Percentiles rank a stretch among this genome's conserved stretches.
Evolutionary conservation across 2,113 vertebrate species (phyloP).

Genomic region (Guaruba guarouba): DNA sequence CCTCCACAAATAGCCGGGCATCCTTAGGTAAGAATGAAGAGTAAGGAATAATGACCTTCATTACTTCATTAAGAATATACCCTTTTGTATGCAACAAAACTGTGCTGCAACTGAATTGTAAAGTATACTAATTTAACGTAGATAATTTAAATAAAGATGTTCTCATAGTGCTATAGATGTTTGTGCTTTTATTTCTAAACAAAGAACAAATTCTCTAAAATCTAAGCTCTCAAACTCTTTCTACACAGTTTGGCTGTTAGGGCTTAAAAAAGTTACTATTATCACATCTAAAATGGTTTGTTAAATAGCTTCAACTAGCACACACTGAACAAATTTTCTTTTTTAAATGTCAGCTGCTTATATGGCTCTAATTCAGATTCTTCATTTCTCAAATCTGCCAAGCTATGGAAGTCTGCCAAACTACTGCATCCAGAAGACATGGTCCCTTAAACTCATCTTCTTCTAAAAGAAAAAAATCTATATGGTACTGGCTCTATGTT

Average conservation of each 20-base stretch:
- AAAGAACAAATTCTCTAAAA: neutral
- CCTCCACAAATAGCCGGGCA: neutral
- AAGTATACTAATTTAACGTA: neutral
- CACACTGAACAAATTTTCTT: accelerated
- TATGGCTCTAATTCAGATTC: neutral
- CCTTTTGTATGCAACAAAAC: neutral
- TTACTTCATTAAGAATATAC: neutral
- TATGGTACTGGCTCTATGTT: neutral
- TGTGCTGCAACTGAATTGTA: neutral
- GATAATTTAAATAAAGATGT: neutral
- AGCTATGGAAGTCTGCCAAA: neutral
- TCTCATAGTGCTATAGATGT: neutral
- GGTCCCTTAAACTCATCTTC: neutral
- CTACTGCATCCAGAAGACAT: neutral
- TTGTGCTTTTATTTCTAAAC: neutral
- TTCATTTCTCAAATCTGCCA: neutral
- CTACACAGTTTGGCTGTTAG: neutral
- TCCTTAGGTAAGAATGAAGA: neutral
- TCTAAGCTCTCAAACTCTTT: neutral
- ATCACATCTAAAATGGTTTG: neutral
- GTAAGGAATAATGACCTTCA: neutral
- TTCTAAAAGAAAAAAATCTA: neutral
- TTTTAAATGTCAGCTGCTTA: neutral
- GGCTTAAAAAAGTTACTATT: neutral
- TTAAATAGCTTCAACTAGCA: neutral